Conservation (phyloP, 2,113 vertebrate species). For the Acinonyx jubatus region DNA sequence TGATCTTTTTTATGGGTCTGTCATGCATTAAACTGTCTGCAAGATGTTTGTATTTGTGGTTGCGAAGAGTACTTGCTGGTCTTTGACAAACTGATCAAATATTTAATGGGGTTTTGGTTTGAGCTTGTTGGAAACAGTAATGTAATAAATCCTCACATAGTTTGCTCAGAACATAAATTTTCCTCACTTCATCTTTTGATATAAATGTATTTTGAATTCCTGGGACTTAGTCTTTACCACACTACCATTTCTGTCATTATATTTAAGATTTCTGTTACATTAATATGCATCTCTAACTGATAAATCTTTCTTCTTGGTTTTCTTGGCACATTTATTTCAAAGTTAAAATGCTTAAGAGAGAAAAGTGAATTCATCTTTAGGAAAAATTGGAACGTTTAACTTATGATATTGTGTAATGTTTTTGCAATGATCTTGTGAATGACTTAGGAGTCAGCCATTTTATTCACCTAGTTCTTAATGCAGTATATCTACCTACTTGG, state of each 20-base stretch:
- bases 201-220: slow-evolving; percentile 32
- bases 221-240: neutral
- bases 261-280: slow-evolving; percentile 11
- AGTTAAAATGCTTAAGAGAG: slow-evolving; percentile 11
- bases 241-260: neutral
- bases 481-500: neutral
- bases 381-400: neutral
- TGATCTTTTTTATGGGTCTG: slow-evolving; percentile 47
- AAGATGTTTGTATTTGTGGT: slow-evolving; percentile 48
- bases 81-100: slow-evolving; percentile 53
- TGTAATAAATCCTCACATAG: neutral
- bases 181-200: neutral
- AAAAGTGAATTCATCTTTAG: slow-evolving; percentile 11
- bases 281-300: neutral
- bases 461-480: neutral
- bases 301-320: neutral
- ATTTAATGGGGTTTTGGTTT: slow-evolving; percentile 44
- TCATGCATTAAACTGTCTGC: slow-evolving; percentile 52
- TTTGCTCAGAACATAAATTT: slow-evolving; percentile 44
- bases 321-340: slow-evolving; percentile 50
- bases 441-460: neutral
- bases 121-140: slow-evolving; percentile 56
- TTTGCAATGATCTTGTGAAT: neutral
- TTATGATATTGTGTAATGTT: neutral
- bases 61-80: slow-evolving; percentile 15